Evolutionary conservation across 2,113 vertebrate genomes (phyloP).

Genomic region (Uria aalge): DNA sequence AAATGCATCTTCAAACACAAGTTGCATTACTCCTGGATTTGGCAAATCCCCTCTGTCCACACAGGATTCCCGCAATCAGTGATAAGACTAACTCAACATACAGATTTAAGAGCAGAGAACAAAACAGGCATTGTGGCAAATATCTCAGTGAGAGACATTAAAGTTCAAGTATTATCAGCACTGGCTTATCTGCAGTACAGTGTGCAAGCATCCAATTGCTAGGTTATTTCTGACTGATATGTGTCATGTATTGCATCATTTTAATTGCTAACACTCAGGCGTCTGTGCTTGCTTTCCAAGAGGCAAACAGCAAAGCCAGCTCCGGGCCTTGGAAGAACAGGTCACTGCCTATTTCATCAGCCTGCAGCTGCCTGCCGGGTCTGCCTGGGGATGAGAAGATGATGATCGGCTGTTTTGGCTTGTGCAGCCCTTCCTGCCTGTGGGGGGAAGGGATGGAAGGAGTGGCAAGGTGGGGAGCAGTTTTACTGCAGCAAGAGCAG

Average conservation of each 20-base stretch:
- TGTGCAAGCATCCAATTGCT: neutral
- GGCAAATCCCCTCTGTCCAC: neutral
- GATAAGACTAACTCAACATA: neutral
- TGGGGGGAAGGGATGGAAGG: neutral
- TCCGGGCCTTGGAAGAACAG: neutral
- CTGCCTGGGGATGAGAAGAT: neutral
- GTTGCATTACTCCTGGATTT: neutral
- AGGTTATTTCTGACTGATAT: neutral
- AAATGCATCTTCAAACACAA: conserved; percentile 8
- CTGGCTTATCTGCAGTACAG: neutral
- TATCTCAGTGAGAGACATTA: neutral
- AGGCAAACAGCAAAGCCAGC: neutral
- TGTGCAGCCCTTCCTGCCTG: neutral
- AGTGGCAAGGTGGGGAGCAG: neutral
- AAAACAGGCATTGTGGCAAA: neutral
- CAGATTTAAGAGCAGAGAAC: neutral
- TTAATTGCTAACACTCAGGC: conserved; percentile 12
- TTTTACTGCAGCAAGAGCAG: neutral
- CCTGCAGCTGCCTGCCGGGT: neutral
- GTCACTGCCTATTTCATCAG: neutral
- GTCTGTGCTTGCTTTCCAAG: conserved; percentile 23
- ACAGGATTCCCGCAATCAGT: neutral
- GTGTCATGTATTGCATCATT: conserved; percentile 24
- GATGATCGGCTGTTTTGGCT: neutral
- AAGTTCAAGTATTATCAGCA: neutral